These are phyloP conservation scores for Hylomyscus alleni DNA, from an alignment of 2,797 vertebrate genomes.

Conservation along the genomic window DNA sequence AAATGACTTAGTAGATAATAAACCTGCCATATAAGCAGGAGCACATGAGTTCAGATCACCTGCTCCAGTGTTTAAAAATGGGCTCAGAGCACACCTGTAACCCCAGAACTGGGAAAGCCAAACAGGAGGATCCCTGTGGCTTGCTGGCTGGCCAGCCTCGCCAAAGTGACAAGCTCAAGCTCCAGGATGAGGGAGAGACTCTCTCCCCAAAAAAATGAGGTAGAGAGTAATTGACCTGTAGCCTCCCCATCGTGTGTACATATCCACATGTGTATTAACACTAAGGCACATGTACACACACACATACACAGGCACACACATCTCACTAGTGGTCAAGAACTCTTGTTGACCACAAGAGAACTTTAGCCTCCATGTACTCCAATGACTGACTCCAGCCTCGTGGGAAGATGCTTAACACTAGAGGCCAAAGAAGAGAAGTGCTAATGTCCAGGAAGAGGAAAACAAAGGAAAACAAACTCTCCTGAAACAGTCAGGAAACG, in stretches of 20 bases:
- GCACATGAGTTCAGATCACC: not conserved
- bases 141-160: not conserved
- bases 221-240: not conserved
- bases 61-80: not conserved
- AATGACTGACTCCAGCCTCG: not conserved
- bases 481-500: not conserved
- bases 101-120: not conserved
- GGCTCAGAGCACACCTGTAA: not conserved
- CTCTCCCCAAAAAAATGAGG: not conserved
- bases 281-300: not conserved
- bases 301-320: not conserved
- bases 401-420: not conserved
- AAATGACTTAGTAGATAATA: not conserved
- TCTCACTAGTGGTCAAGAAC: not conserved
- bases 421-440: not conserved
- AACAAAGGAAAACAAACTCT: not conserved
- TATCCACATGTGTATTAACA: not conserved
- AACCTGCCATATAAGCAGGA: not conserved
- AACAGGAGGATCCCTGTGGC: not conserved
- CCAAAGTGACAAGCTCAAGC: not conserved
- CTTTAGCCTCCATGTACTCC: not conserved
- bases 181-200: not conserved
- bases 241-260: too few species aligned
- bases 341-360: not conserved
- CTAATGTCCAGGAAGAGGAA: not conserved